Evolutionary conservation across 2,888 invertebrate genomes (phyloP).

Genomic region (Gymnocheta viridis): DNA sequence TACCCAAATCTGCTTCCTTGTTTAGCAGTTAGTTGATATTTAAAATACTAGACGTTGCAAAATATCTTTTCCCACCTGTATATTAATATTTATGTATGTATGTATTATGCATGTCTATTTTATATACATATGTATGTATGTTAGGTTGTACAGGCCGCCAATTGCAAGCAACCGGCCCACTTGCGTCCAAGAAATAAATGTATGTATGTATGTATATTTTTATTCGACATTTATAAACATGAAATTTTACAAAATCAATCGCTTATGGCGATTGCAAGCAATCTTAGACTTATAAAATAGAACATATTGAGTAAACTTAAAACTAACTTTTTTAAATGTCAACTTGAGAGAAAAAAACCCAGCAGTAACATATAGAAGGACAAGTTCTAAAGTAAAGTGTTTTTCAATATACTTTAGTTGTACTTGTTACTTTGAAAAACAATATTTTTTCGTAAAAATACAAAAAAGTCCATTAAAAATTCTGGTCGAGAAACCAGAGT

Average conservation of each 20-base stretch:
- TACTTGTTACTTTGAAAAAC: background rate
- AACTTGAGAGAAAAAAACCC: constrained; percentile 27
- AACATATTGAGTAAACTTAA: constrained; percentile 32
- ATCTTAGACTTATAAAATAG: constrained; percentile 44
- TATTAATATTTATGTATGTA: too few species aligned
- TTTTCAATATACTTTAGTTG: constrained; percentile 55
- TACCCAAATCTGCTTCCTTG: too few species aligned
- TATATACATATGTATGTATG: background rate
- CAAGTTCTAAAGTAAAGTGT: constrained; percentile 65
- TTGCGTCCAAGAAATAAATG: too few species aligned
- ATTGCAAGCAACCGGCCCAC: too few species aligned
- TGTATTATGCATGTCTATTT: background rate
- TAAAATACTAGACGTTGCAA: too few species aligned
- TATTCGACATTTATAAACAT: constrained; percentile 50
- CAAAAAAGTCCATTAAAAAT: constrained; percentile 54
- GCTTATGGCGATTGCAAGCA: constrained; percentile 23
- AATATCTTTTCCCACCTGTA: too few species aligned
- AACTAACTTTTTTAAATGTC: constrained; percentile 31
- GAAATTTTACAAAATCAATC: constrained; percentile 44
- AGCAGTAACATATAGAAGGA: constrained; percentile 25
- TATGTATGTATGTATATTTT: background rate
- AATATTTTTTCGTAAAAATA: background rate
- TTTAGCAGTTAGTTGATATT: too few species aligned
- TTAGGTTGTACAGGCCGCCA: too few species aligned
- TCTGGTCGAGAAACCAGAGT: background rate